Conservation (phyloP, 2,888 invertebrate genomes). For the Agrenia bidenticulata region DNA sequence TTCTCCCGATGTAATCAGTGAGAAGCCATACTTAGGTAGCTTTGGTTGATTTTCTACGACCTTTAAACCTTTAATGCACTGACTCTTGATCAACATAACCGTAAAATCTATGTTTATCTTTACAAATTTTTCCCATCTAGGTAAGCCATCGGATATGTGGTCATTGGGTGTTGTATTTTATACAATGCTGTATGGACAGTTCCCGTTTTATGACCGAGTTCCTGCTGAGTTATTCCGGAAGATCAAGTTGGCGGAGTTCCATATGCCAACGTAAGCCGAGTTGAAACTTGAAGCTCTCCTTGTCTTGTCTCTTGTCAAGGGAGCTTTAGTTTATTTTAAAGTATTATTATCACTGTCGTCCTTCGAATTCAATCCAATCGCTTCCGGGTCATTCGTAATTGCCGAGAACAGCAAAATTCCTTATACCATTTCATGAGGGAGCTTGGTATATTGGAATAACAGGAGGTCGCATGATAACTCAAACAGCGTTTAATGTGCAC, state of each 20-base stretch:
- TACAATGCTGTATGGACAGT: conserved; percentile 78
- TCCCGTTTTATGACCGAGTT: conserved; percentile 75
- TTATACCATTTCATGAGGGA: not conserved
- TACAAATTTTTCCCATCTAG: too few relatives aligned
- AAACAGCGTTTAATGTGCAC: not conserved
- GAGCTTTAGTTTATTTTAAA: not conserved
- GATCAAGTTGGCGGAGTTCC: conserved; percentile 72
- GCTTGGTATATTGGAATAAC: not conserved
- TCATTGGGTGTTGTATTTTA: conserved; percentile 75
- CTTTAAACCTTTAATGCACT: too few relatives aligned
- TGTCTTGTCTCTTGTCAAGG: conserved; percentile 61
- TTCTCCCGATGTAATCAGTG: conserved; percentile 74
- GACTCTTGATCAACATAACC: too few relatives aligned
- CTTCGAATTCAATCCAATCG: not conserved
- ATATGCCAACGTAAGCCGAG: conserved; percentile 68
- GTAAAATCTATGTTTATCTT: too few relatives aligned
- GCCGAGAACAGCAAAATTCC: conserved; percentile 1
- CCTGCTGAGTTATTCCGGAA: conserved; percentile 72
- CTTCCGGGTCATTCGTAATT: not conserved
- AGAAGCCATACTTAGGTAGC: conserved; percentile 70
- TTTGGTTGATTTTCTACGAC: too few relatives aligned
- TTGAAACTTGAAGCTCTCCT: conserved; percentile 57
- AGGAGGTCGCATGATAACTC: not conserved
- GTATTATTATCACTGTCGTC: too few relatives aligned
- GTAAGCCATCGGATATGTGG: conserved; percentile 81